These are phyloP conservation scores for Sparus aurata DNA, from an alignment of 2,797 vertebrate genomes.

Conservation along the genomic window DNA sequence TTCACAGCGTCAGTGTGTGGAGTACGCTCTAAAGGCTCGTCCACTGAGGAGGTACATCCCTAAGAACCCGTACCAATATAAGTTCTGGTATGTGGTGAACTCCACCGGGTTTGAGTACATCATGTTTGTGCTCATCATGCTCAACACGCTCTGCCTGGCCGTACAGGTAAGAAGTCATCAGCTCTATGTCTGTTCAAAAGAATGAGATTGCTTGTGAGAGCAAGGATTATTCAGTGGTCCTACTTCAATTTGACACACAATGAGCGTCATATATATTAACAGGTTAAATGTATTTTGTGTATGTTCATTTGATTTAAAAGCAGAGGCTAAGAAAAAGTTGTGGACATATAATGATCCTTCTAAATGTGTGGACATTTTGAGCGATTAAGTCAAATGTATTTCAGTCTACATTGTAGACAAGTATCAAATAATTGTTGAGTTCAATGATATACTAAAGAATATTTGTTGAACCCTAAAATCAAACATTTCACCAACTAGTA, in stretches of 20 bases:
- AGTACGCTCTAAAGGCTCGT: slow-evolving; percentile 96
- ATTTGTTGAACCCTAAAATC: too few species aligned
- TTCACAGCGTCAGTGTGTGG: slow-evolving; percentile 96
- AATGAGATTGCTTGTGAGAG: neutral
- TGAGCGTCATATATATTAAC: neutral
- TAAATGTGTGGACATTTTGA: too few species aligned
- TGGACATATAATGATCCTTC: too few species aligned
- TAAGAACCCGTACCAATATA: slow-evolving; percentile 99
- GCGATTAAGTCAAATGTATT: too few species aligned
- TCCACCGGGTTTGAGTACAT: slow-evolving; percentile 99
- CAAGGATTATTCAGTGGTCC: neutral
- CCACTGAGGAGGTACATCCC: slow-evolving; percentile 97
- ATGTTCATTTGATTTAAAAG: neutral
- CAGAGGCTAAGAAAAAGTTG: too few species aligned
- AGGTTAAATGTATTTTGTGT: neutral
- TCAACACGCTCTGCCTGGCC: slow-evolving; percentile 99
- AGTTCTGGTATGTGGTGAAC: slow-evolving; percentile 99
- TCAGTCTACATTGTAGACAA: too few species aligned
- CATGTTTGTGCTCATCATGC: slow-evolving; percentile 99
- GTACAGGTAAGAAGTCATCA: slow-evolving; percentile 91
- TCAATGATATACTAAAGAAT: too few species aligned
- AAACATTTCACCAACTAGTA: too few species aligned
- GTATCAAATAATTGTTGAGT: too few species aligned
- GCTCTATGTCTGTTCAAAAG: neutral
- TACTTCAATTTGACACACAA: neutral